These are phyloP conservation scores for Brotula barbata DNA, from an alignment of 2,797 vertebrate genomes.

Conservation along the genomic window DNA sequence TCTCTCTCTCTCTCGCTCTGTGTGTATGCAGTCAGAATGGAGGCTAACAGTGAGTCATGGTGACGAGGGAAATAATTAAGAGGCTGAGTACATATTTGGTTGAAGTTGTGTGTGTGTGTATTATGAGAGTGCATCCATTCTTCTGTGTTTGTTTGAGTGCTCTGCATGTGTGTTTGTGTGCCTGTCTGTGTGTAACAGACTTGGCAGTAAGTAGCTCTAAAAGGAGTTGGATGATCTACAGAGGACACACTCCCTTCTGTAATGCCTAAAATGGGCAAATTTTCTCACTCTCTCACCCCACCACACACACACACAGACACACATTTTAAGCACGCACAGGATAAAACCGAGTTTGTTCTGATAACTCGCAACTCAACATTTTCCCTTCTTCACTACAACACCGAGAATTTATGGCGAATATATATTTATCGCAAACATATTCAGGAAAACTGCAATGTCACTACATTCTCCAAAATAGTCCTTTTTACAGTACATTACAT, in stretches of 20 bases:
- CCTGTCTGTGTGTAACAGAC: background rate
- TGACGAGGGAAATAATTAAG: background rate
- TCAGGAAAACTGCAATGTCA: too few relatives aligned
- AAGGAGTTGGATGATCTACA: background rate
- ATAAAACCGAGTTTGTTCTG: too few relatives aligned
- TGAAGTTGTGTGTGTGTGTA: background rate
- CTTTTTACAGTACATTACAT: too few relatives aligned
- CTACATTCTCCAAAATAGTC: too few relatives aligned
- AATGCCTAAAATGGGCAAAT: too few relatives aligned
- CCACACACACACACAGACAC: slow-evolving; percentile 1
- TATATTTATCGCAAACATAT: too few relatives aligned
- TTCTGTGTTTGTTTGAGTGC: background rate
- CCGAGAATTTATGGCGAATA: too few relatives aligned
- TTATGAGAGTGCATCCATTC: background rate
- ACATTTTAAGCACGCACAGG: too few relatives aligned
- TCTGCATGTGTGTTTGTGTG: background rate
- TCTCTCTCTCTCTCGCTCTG: background rate
- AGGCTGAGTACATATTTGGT: background rate
- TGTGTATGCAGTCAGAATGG: background rate
- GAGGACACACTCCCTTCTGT: too few relatives aligned
- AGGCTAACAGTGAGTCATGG: slow-evolving; percentile 2
- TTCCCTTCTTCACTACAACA: too few relatives aligned
- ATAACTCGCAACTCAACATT: too few relatives aligned
- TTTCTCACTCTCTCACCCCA: background rate
- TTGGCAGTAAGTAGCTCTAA: background rate